These are phyloP conservation scores for Dendronephthya gigantea DNA, from an alignment of 64 coral and sea anemone genomes.

Conservation along the genomic window DNA sequence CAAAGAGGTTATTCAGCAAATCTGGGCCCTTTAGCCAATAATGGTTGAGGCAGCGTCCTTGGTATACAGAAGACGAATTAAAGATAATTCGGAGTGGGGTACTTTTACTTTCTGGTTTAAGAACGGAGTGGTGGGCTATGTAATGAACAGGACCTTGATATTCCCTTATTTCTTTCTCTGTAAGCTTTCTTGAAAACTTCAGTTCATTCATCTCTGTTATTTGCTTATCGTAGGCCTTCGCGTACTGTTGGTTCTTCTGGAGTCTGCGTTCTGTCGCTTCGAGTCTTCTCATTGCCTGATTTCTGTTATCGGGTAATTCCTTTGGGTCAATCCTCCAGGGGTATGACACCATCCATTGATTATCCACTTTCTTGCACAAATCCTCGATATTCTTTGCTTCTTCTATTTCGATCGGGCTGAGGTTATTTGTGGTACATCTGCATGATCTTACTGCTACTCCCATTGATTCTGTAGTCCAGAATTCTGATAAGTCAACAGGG, in stretches of 20 bases:
- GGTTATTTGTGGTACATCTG: not conserved
- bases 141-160: conserved; percentile 44
- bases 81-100: conserved; percentile 47
- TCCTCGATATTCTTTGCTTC: conserved; percentile 27
- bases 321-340: conserved; percentile 40
- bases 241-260: conserved; percentile 14
- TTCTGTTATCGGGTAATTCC: conserved; percentile 34
- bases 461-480: no score
- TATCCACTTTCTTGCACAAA: conserved; percentile 4
- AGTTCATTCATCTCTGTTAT: conserved; percentile 31
- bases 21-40: no score
- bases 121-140: conserved; percentile 18
- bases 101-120: conserved; percentile 32
- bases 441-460: conserved; percentile 19
- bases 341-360: conserved; percentile 47
- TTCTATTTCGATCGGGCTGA: not conserved
- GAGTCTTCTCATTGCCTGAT: not conserved
- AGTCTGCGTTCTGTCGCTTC: conserved; percentile 28
- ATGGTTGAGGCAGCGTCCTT: conserved; percentile 38
- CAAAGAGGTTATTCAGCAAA: conserved; percentile 38
- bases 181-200: conserved; percentile 32
- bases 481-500: conserved; percentile 21
- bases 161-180: conserved; percentile 3
- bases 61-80: conserved; percentile 29
- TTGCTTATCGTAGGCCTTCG: conserved; percentile 14